Evolutionary conservation across 2,888 invertebrate species (phyloP), one percentile per base, ranked within the genome.

Genomic region (Mythimna lalbum): DNA sequence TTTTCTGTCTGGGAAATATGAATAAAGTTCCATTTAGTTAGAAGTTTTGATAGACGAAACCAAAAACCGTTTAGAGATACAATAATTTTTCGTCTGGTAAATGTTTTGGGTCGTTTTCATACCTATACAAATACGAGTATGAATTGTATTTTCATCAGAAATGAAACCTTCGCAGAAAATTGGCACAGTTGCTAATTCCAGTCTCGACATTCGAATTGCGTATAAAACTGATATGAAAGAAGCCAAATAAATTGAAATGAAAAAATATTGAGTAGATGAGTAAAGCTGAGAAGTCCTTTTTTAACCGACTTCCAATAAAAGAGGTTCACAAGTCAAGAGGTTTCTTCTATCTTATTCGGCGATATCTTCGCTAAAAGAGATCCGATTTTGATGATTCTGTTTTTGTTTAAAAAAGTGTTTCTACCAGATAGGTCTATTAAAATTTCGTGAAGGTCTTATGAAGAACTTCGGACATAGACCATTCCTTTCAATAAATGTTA

Each of bases 181-280:
- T 60, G 49, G 10, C n/a, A 27, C 12, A 53, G 33, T 39, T 57
- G 23, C 56, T 64, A 63, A 64, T 57, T 61, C 7, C 36, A 47
- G 43, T 56, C 59, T 50, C 27, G 27, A 36, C 43, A 56, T 63
- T 77, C n/a, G 14, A 39, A 71, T 71, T 66, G 55, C 23, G 52
- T 62, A 69, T 65, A 75, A 73, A 78, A 75, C 65, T 75, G 64
- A 73, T 78, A 76, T 74, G 73, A 63, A 73, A 33, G 55, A 80
- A 73, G 64, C 62, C 67, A 69, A 79, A 79, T 78, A 78, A 70
- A 78, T 67, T 69, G 62, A 59, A 69, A 69, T 59, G 27, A 14
- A 52, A 71, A 79, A 56, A 74, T 73, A 68, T 19, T 36, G 27
- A 33, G 53, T 19, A n/a, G n/a, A 49, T n/a, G 9, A 49, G 19